These are phyloP conservation scores for Pachycephus smyrnensis DNA, from an alignment of 2,888 invertebrate species.

Conservation along the genomic window DNA sequence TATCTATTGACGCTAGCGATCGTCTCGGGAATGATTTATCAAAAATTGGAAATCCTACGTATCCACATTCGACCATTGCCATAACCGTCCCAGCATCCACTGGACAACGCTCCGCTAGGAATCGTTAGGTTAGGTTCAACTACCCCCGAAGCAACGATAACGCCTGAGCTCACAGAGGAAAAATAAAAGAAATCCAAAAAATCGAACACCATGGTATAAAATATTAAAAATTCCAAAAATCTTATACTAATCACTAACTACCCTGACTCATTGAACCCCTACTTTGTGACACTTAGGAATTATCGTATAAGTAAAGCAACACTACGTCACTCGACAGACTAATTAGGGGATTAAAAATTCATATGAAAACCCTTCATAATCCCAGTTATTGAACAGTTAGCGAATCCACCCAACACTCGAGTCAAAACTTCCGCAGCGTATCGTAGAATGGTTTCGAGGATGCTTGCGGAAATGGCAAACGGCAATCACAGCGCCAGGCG, in stretches of 20 bases:
- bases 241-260: neutral
- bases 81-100: neutral
- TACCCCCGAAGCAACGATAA: neutral
- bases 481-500: conserved; percentile 38
- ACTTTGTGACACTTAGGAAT: neutral
- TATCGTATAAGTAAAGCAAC: neutral
- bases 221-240: neutral
- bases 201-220: no score
- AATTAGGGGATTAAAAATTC: neutral
- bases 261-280: neutral
- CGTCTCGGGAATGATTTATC: conserved; percentile 41
- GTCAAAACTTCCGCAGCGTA: conserved; percentile 20
- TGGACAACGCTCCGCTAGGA: neutral
- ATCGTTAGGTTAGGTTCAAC: neutral
- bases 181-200: neutral
- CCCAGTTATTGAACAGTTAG: neutral
- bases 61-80: neutral
- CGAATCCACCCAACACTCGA: neutral
- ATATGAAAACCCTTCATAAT: neutral
- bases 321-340: neutral
- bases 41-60: conserved; percentile 43
- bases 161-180: neutral
- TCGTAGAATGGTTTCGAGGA: neutral
- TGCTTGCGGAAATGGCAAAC: conserved; percentile 35
- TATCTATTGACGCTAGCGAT: conserved; percentile 40